Evolutionary conservation across 2,113 vertebrate genomes (phyloP).

Genomic region (Eleginops maclovinus): DNA sequence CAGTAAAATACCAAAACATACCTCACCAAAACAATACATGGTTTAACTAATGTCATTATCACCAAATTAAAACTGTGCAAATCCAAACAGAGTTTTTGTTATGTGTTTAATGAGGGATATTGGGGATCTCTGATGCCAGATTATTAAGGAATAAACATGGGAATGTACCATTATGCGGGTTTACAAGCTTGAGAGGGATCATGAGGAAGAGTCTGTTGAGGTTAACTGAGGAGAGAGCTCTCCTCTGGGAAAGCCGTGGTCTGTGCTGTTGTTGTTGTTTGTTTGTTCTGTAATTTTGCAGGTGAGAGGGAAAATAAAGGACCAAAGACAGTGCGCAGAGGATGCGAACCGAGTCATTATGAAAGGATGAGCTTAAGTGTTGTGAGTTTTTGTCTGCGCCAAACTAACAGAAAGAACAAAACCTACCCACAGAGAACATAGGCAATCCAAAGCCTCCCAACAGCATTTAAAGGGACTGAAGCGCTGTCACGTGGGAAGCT

Average conservation of each 20-base stretch:
- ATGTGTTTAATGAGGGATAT: background rate
- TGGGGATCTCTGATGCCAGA: background rate
- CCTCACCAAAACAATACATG: background rate
- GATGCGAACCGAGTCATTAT: slow-evolving; percentile 11
- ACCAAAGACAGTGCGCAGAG: slow-evolving; percentile 15
- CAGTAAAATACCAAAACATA: background rate
- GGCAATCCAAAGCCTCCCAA: background rate
- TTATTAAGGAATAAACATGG: slow-evolving; percentile 15
- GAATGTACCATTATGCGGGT: background rate
- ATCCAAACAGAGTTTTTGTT: background rate
- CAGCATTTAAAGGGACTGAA: background rate
- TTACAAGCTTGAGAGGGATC: slow-evolving; percentile 1
- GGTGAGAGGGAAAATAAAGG: slow-evolving; percentile 17
- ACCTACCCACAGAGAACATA: background rate
- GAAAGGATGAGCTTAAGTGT: slow-evolving; percentile 18
- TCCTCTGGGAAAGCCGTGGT: background rate
- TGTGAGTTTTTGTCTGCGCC: slow-evolving; percentile 9
- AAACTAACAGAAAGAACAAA: background rate
- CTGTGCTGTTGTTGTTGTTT: slow-evolving; percentile 5
- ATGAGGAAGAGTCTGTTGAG: background rate
- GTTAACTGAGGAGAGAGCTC: slow-evolving; percentile 24
- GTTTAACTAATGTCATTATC: background rate
- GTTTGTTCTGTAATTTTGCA: slow-evolving; percentile 25
- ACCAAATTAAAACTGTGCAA: background rate
- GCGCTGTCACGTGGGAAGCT: background rate